Base-by-base conservation (phyloP, 2,113 vertebrate genomes). In the Lipophrys pholis region DNA sequence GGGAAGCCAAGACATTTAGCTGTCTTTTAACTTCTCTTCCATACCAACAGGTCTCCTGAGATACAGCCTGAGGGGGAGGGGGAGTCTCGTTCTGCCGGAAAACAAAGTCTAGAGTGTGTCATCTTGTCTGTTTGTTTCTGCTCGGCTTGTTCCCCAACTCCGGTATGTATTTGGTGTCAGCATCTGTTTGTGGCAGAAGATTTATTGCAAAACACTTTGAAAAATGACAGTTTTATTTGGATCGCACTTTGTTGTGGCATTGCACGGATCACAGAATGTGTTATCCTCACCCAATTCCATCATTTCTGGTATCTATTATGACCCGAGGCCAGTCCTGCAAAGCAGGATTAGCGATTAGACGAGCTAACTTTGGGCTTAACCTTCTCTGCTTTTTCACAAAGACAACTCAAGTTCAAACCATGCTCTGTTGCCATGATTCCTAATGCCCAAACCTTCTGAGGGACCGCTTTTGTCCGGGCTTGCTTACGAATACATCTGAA, bases 21-120 rank as follows among this genome's bases (percentile, higher is more conserved):
- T 83, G 77, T 89, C 86, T 87, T 85, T 86, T 81, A 82, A 82
- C 76, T 81, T 80, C 73, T 78, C 78, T 71, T 69, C 70, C 74
- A 73, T 75, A 69, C 69, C 84, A 78, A 72, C 77, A 69, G 59
- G 70, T 81, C 84, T 84, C 83, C 65, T 15, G 81, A 90, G 86
- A 86, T 56, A 54, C 45, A 62, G 78, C 68, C 78, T 8, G 56
- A 76, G 68, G 76, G 58, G 54, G 54, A 53, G 66, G 38, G 40
- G 38, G 40, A 58, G 69, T 67, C 43, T 35, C 60, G 52, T 71
- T 80, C 61, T 42, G 51, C 43, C 69, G 54, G 53, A 81, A 77
- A 72, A 73, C 78, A 81, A 82, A 84, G 82, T 80, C 63, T 30
- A 65, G 62, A 80, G 61, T 21, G 54, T 82, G 82, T 87, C 77